phyloP scores from a whole-genome alignment of 2,888 invertebrate genomes.

The Ophioninae sp. region DNA sequence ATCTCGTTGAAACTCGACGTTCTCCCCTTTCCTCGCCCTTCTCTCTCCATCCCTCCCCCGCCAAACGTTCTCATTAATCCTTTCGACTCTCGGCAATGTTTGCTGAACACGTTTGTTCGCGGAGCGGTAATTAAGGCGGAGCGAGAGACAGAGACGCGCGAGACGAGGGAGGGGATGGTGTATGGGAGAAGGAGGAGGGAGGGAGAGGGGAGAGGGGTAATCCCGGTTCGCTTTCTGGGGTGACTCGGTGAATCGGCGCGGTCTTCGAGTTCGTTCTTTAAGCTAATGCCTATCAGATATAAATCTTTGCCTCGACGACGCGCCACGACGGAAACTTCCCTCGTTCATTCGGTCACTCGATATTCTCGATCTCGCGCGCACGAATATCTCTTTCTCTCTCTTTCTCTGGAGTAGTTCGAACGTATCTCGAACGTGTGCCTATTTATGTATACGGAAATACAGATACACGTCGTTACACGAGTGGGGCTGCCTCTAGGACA shows the following conservation, averaged over 20 bases:
- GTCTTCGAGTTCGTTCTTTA: constrained; percentile 12
- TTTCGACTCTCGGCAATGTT: constrained; percentile 19
- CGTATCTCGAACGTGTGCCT: constrained; percentile 17
- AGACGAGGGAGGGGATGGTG: no score
- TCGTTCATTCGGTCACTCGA: constrained; percentile 47
- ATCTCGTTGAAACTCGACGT: constrained; percentile 27
- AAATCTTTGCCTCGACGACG: constrained; percentile 55
- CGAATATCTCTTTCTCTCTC: neutral
- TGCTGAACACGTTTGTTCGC: constrained; percentile 5
- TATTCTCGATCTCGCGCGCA: constrained; percentile 22
- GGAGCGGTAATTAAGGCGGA: constrained; percentile 56
- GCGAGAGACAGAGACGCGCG: neutral
- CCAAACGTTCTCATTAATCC: constrained; percentile 24
- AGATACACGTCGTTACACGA: neutral
- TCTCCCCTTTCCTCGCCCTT: constrained; percentile 20
- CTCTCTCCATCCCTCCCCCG: no score
- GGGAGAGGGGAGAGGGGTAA: neutral
- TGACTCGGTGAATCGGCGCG: constrained; percentile 18
- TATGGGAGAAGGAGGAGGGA: no score
- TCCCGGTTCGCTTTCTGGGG: constrained; percentile 21
- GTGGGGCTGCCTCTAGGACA: neutral
- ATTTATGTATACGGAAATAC: neutral
- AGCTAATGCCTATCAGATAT: constrained; percentile 50
- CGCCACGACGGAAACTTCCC: constrained; percentile 59
- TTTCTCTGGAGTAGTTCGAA: constrained; percentile 4